phyloP scores from a whole-genome alignment of 1,140 invertebrate genomes.

The Agraylea sexmaculata region DNA sequence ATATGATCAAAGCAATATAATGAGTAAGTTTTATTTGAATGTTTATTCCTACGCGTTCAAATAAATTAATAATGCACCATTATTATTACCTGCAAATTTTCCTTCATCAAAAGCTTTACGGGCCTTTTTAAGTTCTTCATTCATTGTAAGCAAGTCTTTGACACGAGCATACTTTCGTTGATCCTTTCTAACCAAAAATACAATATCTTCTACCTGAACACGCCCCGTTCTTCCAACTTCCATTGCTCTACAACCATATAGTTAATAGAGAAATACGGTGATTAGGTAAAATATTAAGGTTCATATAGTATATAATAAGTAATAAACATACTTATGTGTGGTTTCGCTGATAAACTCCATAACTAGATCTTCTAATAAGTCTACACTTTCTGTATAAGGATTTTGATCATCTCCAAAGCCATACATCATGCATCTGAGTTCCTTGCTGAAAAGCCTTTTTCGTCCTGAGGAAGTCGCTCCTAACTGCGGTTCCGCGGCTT shows the following conservation, averaged over 20 bases:
- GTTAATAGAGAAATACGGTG: neutral
- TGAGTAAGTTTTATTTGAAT: neutral
- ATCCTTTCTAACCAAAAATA: constrained; percentile 97
- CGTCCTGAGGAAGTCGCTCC: constrained; percentile 56
- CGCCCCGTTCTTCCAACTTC: constrained; percentile 89
- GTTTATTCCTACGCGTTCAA: neutral
- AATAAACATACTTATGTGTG: constrained; percentile 53
- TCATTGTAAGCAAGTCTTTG: constrained; percentile 95
- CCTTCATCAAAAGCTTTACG: constrained; percentile 99
- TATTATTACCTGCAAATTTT: constrained; percentile 60
- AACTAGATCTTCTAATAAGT: constrained; percentile 93
- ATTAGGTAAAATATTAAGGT: neutral
- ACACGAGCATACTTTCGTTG: constrained; percentile 94
- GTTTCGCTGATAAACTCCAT: constrained; percentile 97
- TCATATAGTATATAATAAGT: neutral
- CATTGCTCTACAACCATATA: constrained; percentile 66
- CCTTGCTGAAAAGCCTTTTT: constrained; percentile 80
- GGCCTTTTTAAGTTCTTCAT: constrained; percentile 97
- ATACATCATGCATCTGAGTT: constrained; percentile 98
- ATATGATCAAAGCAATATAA: neutral
- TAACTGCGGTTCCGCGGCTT: constrained; percentile 29
- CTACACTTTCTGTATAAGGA: constrained; percentile 97
- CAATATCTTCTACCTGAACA: constrained; percentile 96
- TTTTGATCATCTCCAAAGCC: constrained; percentile 99
- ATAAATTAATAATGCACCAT: constrained; percentile 12